phyloP scores from a whole-genome alignment of 92 coral and sea anemone genomes.

The Metridium senile region DNA sequence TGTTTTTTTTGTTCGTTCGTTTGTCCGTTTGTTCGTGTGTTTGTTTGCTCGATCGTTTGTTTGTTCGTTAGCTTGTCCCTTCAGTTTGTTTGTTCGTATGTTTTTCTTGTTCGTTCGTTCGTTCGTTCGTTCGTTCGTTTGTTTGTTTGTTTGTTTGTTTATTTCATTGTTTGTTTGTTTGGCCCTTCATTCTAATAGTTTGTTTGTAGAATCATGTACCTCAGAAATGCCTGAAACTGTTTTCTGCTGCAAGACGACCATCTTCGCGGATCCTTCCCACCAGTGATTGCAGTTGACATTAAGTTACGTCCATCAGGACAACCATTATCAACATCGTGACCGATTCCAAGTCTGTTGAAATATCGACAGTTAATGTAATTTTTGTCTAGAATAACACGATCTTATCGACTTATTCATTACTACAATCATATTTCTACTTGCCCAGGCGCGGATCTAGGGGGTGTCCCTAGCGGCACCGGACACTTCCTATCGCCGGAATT shows the following conservation, averaged over 20 bases:
- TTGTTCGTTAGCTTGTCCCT: not conserved
- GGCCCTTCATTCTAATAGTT: too few relatives aligned
- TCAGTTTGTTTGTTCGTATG: not conserved
- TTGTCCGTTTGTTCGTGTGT: not conserved
- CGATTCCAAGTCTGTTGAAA: conserved; percentile 63
- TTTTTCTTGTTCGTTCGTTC: too few relatives aligned
- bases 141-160: too few relatives aligned
- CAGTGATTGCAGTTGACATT: conserved; percentile 66
- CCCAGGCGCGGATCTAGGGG: too few relatives aligned
- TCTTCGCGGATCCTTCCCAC: conserved; percentile 64
- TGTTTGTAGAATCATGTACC: conserved; percentile 45
- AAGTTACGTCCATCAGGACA: conserved; percentile 67
- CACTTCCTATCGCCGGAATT: too few relatives aligned
- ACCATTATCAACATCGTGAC: conserved; percentile 66
- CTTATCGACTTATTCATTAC: too few relatives aligned
- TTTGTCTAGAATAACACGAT: too few relatives aligned
- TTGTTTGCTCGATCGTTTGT: not conserved
- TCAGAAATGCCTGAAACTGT: conserved; percentile 58
- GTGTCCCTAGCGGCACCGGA: too few relatives aligned
- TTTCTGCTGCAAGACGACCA: conserved; percentile 91
- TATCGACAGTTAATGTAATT: too few relatives aligned
- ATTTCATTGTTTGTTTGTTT: too few relatives aligned
- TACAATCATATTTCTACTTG: too few relatives aligned
- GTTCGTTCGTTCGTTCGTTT: not conserved
- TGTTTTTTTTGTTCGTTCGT: not conserved